phyloP scores from a whole-genome alignment of 2,888 invertebrate genomes.

The Lydus trimaculatus region DNA sequence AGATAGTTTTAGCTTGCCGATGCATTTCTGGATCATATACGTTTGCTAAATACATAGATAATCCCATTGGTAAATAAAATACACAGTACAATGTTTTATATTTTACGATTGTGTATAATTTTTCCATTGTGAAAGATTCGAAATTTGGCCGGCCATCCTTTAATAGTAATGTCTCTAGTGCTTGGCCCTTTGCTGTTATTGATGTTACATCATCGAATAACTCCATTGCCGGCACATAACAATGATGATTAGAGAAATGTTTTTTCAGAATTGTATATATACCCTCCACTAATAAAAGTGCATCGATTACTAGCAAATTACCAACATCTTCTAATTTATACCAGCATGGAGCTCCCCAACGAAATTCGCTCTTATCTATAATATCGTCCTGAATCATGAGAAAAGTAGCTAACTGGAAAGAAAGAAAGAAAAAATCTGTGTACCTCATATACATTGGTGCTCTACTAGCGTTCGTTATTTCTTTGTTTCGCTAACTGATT shows the following conservation, averaged over 20 bases:
- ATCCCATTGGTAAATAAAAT: slow-evolving; percentile 88
- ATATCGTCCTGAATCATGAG: slow-evolving; percentile 91
- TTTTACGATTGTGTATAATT: slow-evolving; percentile 84
- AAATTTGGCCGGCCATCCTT: slow-evolving; percentile 68
- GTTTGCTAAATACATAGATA: slow-evolving; percentile 87
- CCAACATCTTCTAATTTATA: slow-evolving; percentile 72
- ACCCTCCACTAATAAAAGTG: slow-evolving; percentile 78
- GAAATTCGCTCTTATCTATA: slow-evolving; percentile 82
- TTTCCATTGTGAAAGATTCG: slow-evolving; percentile 81
- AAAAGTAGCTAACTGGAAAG: slow-evolving; percentile 83
- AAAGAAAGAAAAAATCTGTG: too few relatives aligned
- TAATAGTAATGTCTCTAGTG: slow-evolving; percentile 77
- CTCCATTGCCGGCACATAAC: slow-evolving; percentile 81
- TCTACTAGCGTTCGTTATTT: too few relatives aligned
- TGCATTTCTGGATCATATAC: slow-evolving; percentile 80
- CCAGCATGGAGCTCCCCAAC: slow-evolving; percentile 94
- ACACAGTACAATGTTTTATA: slow-evolving; percentile 95
- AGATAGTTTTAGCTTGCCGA: slow-evolving; percentile 83
- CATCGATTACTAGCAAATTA: slow-evolving; percentile 84
- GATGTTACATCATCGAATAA: slow-evolving; percentile 81
- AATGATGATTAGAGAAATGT: slow-evolving; percentile 54
- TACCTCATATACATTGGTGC: too few relatives aligned
- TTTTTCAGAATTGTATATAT: slow-evolving; percentile 81
- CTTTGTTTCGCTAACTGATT: too few relatives aligned
- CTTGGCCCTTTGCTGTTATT: slow-evolving; percentile 83